Evolutionary conservation across 1,140 invertebrate genomes (phyloP), one percentile per base, ranked within the genome.

Genomic region (Camponotus floridanus): DNA sequence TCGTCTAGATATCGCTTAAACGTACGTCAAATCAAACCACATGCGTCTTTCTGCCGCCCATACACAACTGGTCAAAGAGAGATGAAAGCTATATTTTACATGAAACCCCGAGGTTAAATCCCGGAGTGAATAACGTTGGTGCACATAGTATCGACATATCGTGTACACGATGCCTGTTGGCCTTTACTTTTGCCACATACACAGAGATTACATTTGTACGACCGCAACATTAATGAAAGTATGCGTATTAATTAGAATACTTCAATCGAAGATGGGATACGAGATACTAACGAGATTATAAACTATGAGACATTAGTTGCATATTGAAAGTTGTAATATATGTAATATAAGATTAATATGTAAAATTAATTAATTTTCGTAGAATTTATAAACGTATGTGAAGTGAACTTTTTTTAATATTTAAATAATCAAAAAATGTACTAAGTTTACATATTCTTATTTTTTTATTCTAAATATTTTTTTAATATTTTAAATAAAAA

Each of bases 231-330:
- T 5, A 8, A 31, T 18, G 39, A 48, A 74, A 33, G 39, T 74
- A 74, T 55, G 61, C 18, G 39, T 59, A 51, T 61, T 83, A 83
- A 83, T 83, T 71, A 74, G 57, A 83, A 83, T 45, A 74, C 2
- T 31, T 31, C 39, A 61, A 61, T 74, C 55, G 68, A 59, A 81
- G 39, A 62, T 83, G 13, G 26, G 26, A 26, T 26, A 26, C 26
- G 1, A 57, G 33, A 73, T 2, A 83, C 39, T 57, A 74, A 83
- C n/a, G 11, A 21, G 11, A 42, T 18, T 61, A 33, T 21, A 18
- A 5, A 33, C 39, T 48, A 15, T 51, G 48, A 73, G 55, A 59
- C 55, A 36, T 33, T 59, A 42, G 33, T 36, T 74, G 55, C 55
- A 21, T 26, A 73, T 61, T 39, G 45, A 61, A 74, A 57, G 48